Evolutionary conservation across 2,888 invertebrate genomes (phyloP).

Genomic region (Hypolimnas misippus): DNA sequence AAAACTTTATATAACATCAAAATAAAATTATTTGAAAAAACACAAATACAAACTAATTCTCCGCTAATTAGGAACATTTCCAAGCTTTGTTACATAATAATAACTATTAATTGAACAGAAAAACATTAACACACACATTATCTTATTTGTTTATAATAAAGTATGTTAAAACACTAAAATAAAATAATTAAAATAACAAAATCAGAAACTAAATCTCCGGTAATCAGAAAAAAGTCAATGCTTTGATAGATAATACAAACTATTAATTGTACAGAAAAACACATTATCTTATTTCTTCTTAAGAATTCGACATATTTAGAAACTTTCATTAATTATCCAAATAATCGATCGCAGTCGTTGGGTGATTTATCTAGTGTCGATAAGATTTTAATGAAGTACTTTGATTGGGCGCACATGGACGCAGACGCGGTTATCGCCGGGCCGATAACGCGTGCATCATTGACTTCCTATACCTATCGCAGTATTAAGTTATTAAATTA

Average conservation of each 20-base stretch:
- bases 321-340: conserved; percentile 81
- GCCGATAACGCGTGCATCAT: conserved; percentile 74
- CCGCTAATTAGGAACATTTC: neutral
- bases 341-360: conserved; percentile 82
- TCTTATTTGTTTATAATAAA: too few species aligned
- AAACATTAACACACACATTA: conserved; percentile 13
- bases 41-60: neutral
- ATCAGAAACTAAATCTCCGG: neutral
- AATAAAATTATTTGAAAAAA: too few species aligned
- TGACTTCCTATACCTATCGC: conserved; percentile 76
- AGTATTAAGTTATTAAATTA: conserved; percentile 83
- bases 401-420: conserved; percentile 81
- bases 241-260: neutral
- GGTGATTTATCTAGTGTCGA: conserved; percentile 83
- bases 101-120: conserved; percentile 5
- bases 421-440: conserved; percentile 70
- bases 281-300: conserved; percentile 38
- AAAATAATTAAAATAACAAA: too few species aligned
- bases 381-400: conserved; percentile 85
- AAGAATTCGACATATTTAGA: conserved; percentile 77
- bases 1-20: conserved; percentile 37
- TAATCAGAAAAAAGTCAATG: neutral
- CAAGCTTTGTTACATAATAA: neutral
- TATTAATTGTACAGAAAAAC: conserved; percentile 9
- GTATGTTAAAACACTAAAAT: too few species aligned